Conservation (phyloP, 2,888 invertebrate species). For the Melinaea menophilus region DNA sequence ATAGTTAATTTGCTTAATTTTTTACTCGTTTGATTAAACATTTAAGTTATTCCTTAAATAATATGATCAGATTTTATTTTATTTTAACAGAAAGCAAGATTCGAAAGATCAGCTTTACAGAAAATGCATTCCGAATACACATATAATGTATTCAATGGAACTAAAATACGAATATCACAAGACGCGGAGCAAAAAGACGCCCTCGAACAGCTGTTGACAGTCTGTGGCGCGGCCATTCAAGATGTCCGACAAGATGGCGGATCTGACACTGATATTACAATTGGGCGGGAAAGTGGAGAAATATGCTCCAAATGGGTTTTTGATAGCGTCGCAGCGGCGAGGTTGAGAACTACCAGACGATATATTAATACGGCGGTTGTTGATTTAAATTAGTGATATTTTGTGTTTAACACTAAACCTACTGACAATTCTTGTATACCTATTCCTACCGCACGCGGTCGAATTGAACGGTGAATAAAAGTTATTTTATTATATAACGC, state of each 20-base stretch:
- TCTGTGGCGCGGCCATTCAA: constrained; percentile 55
- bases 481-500: too few species aligned
- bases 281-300: constrained; percentile 47
- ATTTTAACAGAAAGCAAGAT: constrained; percentile 59
- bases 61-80: not conserved
- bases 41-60: not conserved
- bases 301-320: constrained; percentile 65
- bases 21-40: not conserved
- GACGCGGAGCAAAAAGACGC: constrained; percentile 49
- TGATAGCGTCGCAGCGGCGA: constrained; percentile 57
- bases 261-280: constrained; percentile 42
- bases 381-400: constrained; percentile 7
- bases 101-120: constrained; percentile 55
- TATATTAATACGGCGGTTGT: constrained; percentile 42
- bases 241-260: constrained; percentile 30
- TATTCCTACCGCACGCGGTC: too few species aligned
- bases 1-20: not conserved
- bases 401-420: too few species aligned
- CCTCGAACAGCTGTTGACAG: constrained; percentile 44
- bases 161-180: constrained; percentile 45
- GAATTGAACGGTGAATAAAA: too few species aligned
- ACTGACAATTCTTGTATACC: too few species aligned
- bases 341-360: constrained; percentile 55
- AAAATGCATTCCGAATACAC: constrained; percentile 53
- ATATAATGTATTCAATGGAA: constrained; percentile 60